Conservation (phyloP, 2,797 vertebrate genomes). For the Chaunax sp. region DNA sequence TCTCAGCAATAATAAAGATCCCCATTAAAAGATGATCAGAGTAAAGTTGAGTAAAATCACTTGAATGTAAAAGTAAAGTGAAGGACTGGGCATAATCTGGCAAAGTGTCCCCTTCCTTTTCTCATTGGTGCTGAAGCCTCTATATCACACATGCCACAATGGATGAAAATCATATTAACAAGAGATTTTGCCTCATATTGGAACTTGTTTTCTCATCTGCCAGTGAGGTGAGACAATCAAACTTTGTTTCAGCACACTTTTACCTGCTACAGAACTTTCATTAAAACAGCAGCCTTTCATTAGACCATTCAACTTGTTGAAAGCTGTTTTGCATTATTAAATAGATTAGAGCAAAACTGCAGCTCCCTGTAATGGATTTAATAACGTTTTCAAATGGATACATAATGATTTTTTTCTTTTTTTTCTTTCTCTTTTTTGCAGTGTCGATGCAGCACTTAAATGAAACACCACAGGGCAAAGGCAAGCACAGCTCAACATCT, state of each 20-base stretch:
- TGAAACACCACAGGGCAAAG: constrained; percentile 51
- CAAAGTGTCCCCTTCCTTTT: not conserved
- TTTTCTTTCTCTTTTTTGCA: not conserved
- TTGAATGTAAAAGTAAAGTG: too few relatives aligned
- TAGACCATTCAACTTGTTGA: not conserved
- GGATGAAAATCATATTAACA: too few relatives aligned
- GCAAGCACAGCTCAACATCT: constrained; percentile 24
- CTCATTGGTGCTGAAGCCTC: not conserved
- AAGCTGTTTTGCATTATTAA: constrained; percentile 4
- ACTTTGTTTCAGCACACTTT: not conserved
- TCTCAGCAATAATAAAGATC: too few relatives aligned
- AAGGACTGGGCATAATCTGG: not conserved
- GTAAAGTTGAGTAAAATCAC: too few relatives aligned
- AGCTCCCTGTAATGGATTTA: constrained; percentile 28
- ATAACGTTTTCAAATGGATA: constrained; percentile 1
- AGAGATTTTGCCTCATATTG: too few relatives aligned
- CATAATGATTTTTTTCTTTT: not conserved
- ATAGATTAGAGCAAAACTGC: not conserved
- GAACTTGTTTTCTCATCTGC: too few relatives aligned
- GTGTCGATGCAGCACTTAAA: constrained; percentile 12
- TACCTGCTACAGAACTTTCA: constrained; percentile 6
- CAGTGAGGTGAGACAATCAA: too few relatives aligned
- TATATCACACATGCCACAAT: too few relatives aligned
- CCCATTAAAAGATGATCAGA: too few relatives aligned
- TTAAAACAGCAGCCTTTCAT: constrained; percentile 6